Conservation (phyloP, 2,797 vertebrate genomes). For the Lacerta bilineata region DNA sequence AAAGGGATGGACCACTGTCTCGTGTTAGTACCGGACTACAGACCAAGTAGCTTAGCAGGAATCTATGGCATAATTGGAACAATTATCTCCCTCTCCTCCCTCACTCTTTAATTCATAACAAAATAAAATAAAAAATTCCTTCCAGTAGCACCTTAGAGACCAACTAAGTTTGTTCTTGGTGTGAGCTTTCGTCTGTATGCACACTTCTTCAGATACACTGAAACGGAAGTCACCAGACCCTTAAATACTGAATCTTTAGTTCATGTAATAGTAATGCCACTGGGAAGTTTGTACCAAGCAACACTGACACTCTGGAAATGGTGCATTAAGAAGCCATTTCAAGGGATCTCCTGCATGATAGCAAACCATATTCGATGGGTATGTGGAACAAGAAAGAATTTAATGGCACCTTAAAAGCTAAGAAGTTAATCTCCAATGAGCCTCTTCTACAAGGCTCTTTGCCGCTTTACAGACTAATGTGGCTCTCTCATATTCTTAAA, state of each 20-base stretch:
- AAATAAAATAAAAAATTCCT: too few relatives aligned
- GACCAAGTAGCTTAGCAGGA: slow-evolving; percentile 39
- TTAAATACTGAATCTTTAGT: background rate
- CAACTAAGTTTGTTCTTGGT: too few relatives aligned
- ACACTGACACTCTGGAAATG: slow-evolving; percentile 29
- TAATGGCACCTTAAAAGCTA: background rate
- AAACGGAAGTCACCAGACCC: too few relatives aligned
- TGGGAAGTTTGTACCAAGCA: slow-evolving; percentile 44
- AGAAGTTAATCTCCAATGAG: background rate
- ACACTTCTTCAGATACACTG: too few relatives aligned
- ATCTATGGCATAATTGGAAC: slow-evolving; percentile 40
- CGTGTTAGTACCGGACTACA: background rate
- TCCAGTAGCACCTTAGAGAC: too few relatives aligned
- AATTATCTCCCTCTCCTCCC: background rate
- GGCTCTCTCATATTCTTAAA: background rate
- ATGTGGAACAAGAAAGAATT: slow-evolving; percentile 32
- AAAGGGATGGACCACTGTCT: slow-evolving; percentile 27
- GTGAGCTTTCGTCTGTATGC: too few relatives aligned
- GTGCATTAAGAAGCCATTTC: slow-evolving; percentile 28
- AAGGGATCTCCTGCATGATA: slow-evolving; percentile 40
- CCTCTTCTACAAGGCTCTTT: background rate
- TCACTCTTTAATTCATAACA: background rate
- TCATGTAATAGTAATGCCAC: slow-evolving; percentile 24
- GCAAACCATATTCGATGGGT: slow-evolving; percentile 36
- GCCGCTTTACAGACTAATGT: background rate